phyloP scores from a whole-genome alignment of 2,797 vertebrate genomes.

The Karalla daura region DNA sequence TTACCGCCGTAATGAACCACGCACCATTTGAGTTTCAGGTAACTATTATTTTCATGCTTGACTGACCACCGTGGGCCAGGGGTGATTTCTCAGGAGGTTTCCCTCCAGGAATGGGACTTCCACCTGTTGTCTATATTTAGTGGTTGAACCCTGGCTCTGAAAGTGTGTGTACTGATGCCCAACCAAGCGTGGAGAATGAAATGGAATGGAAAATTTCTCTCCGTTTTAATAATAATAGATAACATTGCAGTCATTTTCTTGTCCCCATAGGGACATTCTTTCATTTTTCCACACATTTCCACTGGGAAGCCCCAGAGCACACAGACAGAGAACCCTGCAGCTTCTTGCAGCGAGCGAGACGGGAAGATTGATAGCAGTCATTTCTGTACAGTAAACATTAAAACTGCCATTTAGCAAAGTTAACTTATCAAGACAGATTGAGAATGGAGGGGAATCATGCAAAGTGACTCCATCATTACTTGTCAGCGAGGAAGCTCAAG shows the following conservation, averaged over 20 bases:
- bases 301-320: slow-evolving; percentile 8
- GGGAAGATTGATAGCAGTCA: not conserved
- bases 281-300: slow-evolving; percentile 26
- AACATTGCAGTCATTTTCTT: slow-evolving; percentile 27
- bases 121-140: slow-evolving; percentile 75
- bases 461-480: not conserved
- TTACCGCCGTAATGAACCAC: slow-evolving; percentile 71
- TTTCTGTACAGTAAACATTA: not conserved
- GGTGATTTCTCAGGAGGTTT: slow-evolving; percentile 76
- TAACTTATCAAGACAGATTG: not conserved
- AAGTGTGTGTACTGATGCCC: slow-evolving; percentile 15
- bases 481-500: not conserved
- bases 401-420: not conserved
- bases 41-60: slow-evolving; percentile 80
- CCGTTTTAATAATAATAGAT: slow-evolving; percentile 39
- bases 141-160: slow-evolving; percentile 1
- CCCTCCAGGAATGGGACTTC: slow-evolving; percentile 69
- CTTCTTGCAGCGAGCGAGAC: not conserved
- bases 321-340: not conserved
- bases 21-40: slow-evolving; percentile 67
- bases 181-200: slow-evolving; percentile 28
- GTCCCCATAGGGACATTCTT: not conserved
- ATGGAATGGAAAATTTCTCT: slow-evolving; percentile 43
- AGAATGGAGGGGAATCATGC: not conserved
- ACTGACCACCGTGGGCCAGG: slow-evolving; percentile 37